Evolutionary conservation across 2,113 vertebrate genomes (phyloP).

Genomic region (Megaceryle torquata): DNA sequence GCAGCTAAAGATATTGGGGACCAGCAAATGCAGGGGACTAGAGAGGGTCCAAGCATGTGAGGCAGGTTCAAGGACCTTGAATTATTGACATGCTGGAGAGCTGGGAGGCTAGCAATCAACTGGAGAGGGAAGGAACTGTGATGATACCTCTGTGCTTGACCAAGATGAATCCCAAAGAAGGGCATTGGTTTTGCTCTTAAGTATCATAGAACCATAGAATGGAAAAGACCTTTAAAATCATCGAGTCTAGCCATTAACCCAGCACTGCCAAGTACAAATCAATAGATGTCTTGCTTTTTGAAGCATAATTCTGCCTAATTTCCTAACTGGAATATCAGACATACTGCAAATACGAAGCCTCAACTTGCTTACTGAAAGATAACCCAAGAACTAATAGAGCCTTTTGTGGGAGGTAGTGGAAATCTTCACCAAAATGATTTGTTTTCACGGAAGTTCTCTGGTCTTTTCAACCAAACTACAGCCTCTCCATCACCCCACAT

Average conservation of each 20-base stretch:
- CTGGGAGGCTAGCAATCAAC: neutral
- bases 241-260: neutral
- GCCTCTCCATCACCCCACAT: neutral
- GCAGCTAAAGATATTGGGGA: accelerated
- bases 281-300: neutral
- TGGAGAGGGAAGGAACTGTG: neutral
- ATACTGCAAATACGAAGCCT: neutral
- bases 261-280: neutral
- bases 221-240: neutral
- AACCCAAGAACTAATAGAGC: neutral
- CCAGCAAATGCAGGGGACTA: neutral
- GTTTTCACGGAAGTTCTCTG: neutral
- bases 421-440: neutral
- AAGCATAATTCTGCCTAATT: neutral
- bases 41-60: neutral
- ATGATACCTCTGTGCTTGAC: accelerated
- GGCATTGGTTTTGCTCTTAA: neutral
- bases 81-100: neutral
- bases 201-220: neutral
- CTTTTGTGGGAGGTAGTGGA: neutral
- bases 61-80: neutral
- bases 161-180: neutral
- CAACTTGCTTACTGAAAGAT: neutral
- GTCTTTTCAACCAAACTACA: neutral
- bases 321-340: neutral